These are phyloP conservation scores for Morone saxatilis DNA, from an alignment of 2,113 vertebrate species.

Conservation along the genomic window DNA sequence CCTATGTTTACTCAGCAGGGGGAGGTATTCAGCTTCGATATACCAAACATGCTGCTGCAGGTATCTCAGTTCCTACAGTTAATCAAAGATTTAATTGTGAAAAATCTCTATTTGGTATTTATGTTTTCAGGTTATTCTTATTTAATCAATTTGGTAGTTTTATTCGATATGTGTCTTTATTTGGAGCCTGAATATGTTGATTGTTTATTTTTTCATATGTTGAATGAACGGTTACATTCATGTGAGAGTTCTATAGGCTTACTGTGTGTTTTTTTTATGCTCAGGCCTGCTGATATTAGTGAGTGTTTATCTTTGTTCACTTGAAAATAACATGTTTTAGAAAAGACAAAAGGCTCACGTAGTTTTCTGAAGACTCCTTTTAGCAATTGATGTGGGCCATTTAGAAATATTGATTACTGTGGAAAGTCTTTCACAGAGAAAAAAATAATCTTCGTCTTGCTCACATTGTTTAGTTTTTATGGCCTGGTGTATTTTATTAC, in stretches of 20 bases:
- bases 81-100: slow-evolving; percentile 6
- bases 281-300: slow-evolving; percentile 43
- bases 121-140: slow-evolving; percentile 56
- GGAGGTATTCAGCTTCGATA: slow-evolving; percentile 56
- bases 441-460: background rate
- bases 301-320: slow-evolving; percentile 11
- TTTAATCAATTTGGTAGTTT: slow-evolving; percentile 53
- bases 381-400: slow-evolving; percentile 8
- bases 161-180: slow-evolving; percentile 21
- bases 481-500: slow-evolving; percentile 38
- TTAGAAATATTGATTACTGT: slow-evolving; percentile 21
- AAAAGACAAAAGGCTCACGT: slow-evolving; percentile 6
- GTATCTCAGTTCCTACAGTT: slow-evolving; percentile 33
- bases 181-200: slow-evolving; percentile 42
- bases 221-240: slow-evolving; percentile 32
- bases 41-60: slow-evolving; percentile 56
- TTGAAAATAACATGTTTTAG: slow-evolving; percentile 21
- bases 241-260: slow-evolving; percentile 27
- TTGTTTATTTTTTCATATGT: slow-evolving; percentile 54
- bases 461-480: slow-evolving; percentile 18
- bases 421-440: slow-evolving; percentile 17
- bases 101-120: slow-evolving; percentile 45
- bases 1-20: slow-evolving; percentile 67
- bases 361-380: slow-evolving; percentile 32
- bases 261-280: slow-evolving; percentile 15